Evolutionary conservation across 2,113 vertebrate genomes (phyloP), one percentile per base, ranked within the genome.

Genomic region (Carollia perspicillata): DNA sequence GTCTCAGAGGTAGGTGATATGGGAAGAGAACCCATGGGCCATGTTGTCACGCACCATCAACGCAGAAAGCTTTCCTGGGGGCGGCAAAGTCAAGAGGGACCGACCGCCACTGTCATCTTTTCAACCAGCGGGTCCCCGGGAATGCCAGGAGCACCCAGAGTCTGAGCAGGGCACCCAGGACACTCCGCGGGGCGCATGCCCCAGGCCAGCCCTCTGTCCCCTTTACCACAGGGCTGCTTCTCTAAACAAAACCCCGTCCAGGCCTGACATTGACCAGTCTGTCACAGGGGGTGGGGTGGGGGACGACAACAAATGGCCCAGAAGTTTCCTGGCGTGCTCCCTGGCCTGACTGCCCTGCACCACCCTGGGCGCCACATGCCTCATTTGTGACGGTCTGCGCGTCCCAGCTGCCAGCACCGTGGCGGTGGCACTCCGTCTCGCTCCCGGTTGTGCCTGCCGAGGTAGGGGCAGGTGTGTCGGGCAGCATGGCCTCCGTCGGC

Each of bases 361-460:
- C 2, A 51, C 42, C 8, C 33, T 0, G 14, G 26, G 22, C 8
- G 1, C 6, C 1, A 17, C 7, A 5, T 2, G 1, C 16, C 68
- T 18, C 17, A 10, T n/a, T 12, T 17, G 8, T 2, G 53, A 30
- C 0, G 0, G 16, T 1, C 37, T 18, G 26, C 30, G 26, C 0
- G 1, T 26, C 30, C 26, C 8, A 7, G 3, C 0, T 0, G 40
- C 6, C 47, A 0, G 42, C 84, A 28, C 47, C 9, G 2, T 2
- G 6, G n/a, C 10, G 26, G 40, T 13, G 60, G 35, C 0, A 0
- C 51, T 30, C 5, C 18, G 11, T 63, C 42, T 51, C 0, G 8
- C 12, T 3, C 78, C 28, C 11, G 3, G 37, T 1, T 3, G n/a
- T 14, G 0, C 14, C 28, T 14, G 30, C 5, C 0, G 2, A 12